Conservation (phyloP, 2,113 vertebrate species). For the Elgaria multicarinata region DNA sequence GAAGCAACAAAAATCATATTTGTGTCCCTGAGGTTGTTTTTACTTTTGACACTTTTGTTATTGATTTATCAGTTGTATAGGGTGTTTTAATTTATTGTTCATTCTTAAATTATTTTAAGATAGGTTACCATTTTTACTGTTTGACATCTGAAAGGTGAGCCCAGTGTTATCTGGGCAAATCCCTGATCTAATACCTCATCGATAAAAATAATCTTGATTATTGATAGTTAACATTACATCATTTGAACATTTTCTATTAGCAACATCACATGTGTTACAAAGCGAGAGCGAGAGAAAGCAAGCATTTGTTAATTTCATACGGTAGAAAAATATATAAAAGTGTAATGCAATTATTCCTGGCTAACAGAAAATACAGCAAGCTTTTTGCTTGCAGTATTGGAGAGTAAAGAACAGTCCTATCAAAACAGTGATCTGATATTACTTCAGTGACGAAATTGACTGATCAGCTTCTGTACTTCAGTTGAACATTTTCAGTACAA, state of each 20-base stretch:
- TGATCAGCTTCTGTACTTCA: slow-evolving; percentile 13
- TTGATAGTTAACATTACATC: background rate
- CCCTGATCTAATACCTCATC: background rate
- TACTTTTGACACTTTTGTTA: background rate
- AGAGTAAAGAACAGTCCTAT: background rate
- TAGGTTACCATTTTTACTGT: background rate
- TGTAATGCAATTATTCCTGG: background rate
- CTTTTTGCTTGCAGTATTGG: background rate
- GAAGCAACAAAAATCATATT: background rate
- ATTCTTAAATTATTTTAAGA: background rate
- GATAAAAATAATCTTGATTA: background rate
- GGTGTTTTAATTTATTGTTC: background rate
- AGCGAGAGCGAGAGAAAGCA: too few species aligned
- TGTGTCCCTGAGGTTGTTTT: background rate
- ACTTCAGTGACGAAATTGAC: background rate
- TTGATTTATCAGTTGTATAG: background rate
- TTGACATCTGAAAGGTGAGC: background rate
- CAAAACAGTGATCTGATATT: background rate
- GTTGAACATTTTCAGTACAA: slow-evolving; percentile 32
- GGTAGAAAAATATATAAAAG: background rate
- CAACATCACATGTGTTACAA: background rate
- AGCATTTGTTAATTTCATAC: background rate
- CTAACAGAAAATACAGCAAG: background rate
- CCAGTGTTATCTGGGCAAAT: background rate
- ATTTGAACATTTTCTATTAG: background rate